phyloP scores from a whole-genome alignment of 2,888 invertebrate genomes.

The Dendrolimus pini region DNA sequence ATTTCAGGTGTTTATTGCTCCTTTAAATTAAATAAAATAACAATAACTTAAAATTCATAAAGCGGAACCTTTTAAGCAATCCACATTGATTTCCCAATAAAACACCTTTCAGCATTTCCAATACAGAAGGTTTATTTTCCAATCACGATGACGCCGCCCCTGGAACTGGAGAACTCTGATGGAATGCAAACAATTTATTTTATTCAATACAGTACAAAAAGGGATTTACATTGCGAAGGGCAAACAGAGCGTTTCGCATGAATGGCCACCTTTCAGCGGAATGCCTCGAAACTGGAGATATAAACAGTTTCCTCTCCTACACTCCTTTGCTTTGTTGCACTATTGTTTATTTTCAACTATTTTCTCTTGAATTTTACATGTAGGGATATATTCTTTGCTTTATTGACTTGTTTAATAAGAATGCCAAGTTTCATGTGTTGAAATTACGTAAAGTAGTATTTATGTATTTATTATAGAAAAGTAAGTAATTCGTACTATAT shows the following conservation, averaged over 20 bases:
- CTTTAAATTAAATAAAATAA: too few relatives aligned
- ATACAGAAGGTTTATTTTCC: constrained; percentile 30
- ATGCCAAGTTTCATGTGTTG: too few relatives aligned
- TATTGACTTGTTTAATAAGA: too few relatives aligned
- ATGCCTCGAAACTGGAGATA: constrained; percentile 21
- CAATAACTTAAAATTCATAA: too few relatives aligned
- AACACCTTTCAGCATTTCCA: neutral
- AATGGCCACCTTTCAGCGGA: constrained; percentile 30
- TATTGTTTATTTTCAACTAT: constrained; percentile 13
- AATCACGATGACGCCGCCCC: constrained; percentile 30
- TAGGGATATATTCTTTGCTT: too few relatives aligned
- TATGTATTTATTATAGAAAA: too few relatives aligned
- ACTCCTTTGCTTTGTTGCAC: constrained; percentile 13
- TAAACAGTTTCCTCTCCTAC: constrained; percentile 16
- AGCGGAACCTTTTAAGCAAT: too few relatives aligned
- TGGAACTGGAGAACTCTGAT: constrained; percentile 21
- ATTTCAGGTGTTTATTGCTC: too few relatives aligned
- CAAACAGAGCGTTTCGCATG: constrained; percentile 23
- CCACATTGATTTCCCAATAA: too few relatives aligned
- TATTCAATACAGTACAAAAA: constrained; percentile 37
- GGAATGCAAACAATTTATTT: constrained; percentile 47
- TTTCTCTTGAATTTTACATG: too few relatives aligned
- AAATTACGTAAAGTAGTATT: too few relatives aligned
- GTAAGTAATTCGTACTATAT: too few relatives aligned
- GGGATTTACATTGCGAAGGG: constrained; percentile 27